Evolutionary conservation across 53 echinoderm and acorn worm species (phyloP).

Genomic region (Apostichopus leukothele): DNA sequence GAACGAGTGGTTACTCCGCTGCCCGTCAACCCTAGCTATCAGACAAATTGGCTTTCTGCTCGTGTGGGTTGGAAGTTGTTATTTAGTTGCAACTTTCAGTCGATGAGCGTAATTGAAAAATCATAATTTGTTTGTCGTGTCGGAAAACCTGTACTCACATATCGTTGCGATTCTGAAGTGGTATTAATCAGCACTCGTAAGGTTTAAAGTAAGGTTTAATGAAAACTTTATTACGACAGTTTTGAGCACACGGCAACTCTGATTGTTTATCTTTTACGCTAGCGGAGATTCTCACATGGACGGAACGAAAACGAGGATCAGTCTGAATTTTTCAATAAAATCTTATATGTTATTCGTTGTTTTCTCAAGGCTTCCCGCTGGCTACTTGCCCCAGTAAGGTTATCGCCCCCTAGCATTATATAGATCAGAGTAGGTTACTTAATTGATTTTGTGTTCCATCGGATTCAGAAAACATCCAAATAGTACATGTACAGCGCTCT

Average conservation of each 20-base stretch:
- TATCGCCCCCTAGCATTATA: neutral
- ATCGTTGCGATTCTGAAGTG: neutral
- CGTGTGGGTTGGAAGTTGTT: too few species aligned
- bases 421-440: constrained; percentile 4
- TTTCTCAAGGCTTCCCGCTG: neutral
- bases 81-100: too few species aligned
- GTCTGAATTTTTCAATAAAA: constrained; percentile 17
- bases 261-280: constrained; percentile 8
- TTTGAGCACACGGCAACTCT: neutral
- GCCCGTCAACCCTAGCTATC: neutral
- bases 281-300: neutral
- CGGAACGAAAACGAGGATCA: neutral
- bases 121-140: too few species aligned
- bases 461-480: neutral
- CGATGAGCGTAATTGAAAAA: too few species aligned
- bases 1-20: neutral
- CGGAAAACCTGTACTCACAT: too few species aligned
- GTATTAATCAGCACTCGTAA: neutral
- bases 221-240: neutral
- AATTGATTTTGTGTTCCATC: neutral
- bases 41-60: too few species aligned
- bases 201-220: neutral
- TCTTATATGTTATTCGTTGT: neutral
- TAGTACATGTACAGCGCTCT: neutral
- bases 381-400: constrained; percentile 24